Conservation (phyloP, 2,888 invertebrate genomes). For the Charanyca ferruginea region DNA sequence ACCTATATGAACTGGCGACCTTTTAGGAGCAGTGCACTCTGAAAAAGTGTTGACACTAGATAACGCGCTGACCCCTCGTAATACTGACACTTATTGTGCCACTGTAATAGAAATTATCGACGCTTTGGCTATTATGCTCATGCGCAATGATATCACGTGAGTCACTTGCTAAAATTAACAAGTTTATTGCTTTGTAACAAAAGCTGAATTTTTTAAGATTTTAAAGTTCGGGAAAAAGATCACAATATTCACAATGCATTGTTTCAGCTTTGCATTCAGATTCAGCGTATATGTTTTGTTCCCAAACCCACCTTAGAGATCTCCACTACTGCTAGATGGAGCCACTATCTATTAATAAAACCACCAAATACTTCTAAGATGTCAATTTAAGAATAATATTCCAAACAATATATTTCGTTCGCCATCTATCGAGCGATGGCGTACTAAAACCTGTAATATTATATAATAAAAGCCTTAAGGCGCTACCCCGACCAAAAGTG, state of each 20-base stretch:
- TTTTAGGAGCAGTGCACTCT: slow-evolving; percentile 66
- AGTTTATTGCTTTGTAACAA: neutral
- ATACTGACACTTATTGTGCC: slow-evolving; percentile 60
- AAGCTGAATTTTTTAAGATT: neutral
- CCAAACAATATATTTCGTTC: too few relatives aligned
- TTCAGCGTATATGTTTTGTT: neutral
- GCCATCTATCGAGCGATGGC: too few relatives aligned
- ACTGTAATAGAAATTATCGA: slow-evolving; percentile 61
- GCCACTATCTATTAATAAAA: too few relatives aligned
- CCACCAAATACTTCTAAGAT: too few relatives aligned
- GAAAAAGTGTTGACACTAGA: slow-evolving; percentile 65
- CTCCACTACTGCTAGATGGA: too few relatives aligned
- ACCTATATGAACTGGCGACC: slow-evolving; percentile 62
- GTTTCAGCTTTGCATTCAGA: neutral
- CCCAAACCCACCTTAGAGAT: too few relatives aligned
- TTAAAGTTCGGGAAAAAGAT: neutral
- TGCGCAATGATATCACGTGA: slow-evolving; percentile 37
- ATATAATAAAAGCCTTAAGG: too few relatives aligned
- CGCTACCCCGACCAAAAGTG: too few relatives aligned
- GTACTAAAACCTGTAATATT: too few relatives aligned
- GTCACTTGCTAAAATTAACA: slow-evolving; percentile 42
- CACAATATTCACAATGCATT: neutral
- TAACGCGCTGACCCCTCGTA: slow-evolving; percentile 66
- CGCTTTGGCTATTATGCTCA: slow-evolving; percentile 29
- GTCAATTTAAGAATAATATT: too few relatives aligned